phyloP scores from a whole-genome alignment of 2,797 vertebrate species.

The Gymnoscopelus microlampas region DNA sequence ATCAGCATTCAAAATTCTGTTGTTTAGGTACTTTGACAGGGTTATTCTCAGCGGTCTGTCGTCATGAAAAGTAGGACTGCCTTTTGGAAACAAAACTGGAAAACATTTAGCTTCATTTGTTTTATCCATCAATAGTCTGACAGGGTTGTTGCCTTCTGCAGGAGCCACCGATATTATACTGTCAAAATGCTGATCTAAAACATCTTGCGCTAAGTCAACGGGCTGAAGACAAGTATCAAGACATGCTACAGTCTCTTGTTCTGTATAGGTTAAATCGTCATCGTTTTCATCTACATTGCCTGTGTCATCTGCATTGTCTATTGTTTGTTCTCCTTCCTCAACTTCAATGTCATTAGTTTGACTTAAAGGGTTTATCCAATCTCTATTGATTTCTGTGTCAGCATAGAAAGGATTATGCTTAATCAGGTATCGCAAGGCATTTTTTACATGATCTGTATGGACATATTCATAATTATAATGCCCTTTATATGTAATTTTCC shows the following conservation, averaged over 20 bases:
- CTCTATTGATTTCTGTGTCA: no score
- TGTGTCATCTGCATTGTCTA: neutral
- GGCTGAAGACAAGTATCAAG: no score
- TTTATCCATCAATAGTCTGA: neutral
- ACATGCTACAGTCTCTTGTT: neutral
- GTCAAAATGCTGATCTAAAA: neutral
- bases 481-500: no score
- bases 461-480: no score
- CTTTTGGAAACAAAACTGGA: slow-evolving; percentile 6
- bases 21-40: slow-evolving; percentile 2
- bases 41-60: neutral
- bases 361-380: no score
- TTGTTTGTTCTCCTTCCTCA: neutral
- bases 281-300: neutral
- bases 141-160: slow-evolving; percentile 1
- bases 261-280: neutral
- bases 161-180: neutral
- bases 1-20: slow-evolving; percentile 9
- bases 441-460: neutral
- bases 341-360: no score
- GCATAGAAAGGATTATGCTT: neutral
- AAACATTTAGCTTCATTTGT: slow-evolving; percentile 9
- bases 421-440: slow-evolving; percentile 5
- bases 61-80: slow-evolving; percentile 3
- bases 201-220: no score